Base-by-base conservation (phyloP, 2,888 invertebrate genomes). In the Nipponacmea schrenckii region DNA sequence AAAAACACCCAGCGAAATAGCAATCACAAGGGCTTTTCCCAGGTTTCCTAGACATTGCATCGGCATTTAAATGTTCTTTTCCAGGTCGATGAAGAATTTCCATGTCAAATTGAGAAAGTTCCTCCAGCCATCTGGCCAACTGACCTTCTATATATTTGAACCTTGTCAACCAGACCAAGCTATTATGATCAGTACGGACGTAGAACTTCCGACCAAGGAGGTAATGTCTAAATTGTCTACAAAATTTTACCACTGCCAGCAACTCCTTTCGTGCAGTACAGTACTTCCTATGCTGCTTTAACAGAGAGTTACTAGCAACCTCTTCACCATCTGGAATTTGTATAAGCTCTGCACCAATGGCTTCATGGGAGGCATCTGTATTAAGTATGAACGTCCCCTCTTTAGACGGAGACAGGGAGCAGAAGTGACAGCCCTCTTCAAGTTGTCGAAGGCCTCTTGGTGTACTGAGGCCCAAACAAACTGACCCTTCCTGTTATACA, bases 181-280 rank as follows among this genome's bases (percentile, higher is more conserved):
- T 78, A 4, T 45, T 67, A 64, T 80, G 77, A 44, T 77, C 78
- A 15, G 76, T 75, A 20, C 76, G 27, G 12, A 77, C 73, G 4
- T 62, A 17, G 50, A 79, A 77, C 4, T 15, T 20, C 15, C 69
- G 31, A 0, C 77, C 75, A 1, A 77, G 69, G 26, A 78, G 67
- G 62, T 78, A 79, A 31, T 77, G 74, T 31, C 75, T 62, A 50
- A 72, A 79, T 15, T 74, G 76, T n/a, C 74, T 48, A 0, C 72
- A 73, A n/a, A 77, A 78, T 1, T 64, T 63, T 0, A 79, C 74
- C 4, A 80, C 69, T 2, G 74, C 72, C n/a, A 81, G 62, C 17
- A 77, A 71, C 62, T 78, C 75, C 64, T 75, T 76, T 17, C 74
- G 64, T 0, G 80, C 77, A 7, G 75, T 79, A 56, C 78, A 80